A percentile compares a stretch with the other conserved stretches of the same genome.
Conservation (phyloP, 2,113 vertebrate genomes). For the Cryptotis parvus region DNA sequence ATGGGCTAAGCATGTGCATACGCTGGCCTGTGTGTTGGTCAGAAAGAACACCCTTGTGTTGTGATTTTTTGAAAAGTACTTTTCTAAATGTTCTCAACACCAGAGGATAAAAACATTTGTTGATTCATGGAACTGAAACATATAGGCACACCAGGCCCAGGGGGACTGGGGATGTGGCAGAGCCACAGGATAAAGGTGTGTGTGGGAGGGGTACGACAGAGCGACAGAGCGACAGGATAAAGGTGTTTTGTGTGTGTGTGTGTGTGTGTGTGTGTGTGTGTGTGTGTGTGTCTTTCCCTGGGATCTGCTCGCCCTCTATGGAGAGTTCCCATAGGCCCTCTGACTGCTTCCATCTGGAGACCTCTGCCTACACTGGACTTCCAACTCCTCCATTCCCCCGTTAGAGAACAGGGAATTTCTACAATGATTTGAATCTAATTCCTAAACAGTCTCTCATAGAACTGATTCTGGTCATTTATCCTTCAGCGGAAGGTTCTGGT, state of each 20-base stretch:
- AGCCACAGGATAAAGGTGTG: neutral
- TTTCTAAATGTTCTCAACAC: neutral
- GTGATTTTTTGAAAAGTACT: neutral
- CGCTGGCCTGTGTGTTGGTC: neutral
- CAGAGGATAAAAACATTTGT: neutral
- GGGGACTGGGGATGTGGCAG: neutral
- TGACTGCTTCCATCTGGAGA: neutral
- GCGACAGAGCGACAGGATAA: too few species aligned
- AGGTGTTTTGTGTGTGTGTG: too few species aligned
- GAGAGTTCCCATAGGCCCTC: neutral
- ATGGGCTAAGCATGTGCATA: neutral
- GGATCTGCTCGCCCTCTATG: too few species aligned
- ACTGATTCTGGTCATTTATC: neutral
- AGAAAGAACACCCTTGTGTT: neutral
- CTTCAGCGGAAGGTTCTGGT: neutral
- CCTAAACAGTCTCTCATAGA: neutral
- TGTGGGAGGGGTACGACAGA: too few species aligned
- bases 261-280: too few species aligned
- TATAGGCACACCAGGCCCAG: neutral
- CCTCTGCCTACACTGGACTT: neutral
- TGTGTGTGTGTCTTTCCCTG: neutral
- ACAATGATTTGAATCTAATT: neutral
- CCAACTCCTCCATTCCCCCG: too few species aligned
- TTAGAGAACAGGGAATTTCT: neutral
- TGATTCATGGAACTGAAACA: neutral